Conservation (phyloP, 2,888 invertebrate genomes). For the Idaea aversata region DNA sequence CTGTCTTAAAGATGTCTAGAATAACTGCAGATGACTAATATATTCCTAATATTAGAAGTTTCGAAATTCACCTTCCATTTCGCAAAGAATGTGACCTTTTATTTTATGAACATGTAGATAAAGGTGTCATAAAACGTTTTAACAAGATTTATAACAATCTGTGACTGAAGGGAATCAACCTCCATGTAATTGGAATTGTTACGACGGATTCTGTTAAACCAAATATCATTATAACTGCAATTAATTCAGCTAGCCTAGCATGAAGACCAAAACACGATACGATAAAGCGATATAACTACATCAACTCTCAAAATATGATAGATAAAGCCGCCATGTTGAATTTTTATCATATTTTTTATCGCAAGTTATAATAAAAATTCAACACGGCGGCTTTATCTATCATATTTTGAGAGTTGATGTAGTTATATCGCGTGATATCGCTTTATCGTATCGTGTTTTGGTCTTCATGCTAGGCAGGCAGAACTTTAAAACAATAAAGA, state of each 20-base stretch:
- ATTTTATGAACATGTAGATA: conserved; percentile 4
- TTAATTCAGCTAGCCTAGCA: too few relatives aligned
- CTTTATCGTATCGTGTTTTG: too few relatives aligned
- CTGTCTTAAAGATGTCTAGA: not conserved
- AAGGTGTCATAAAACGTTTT: not conserved
- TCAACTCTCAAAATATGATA: too few relatives aligned
- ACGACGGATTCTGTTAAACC: conserved; percentile 1
- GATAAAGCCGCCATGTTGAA: too few relatives aligned
- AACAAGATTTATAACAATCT: conserved; percentile 11
- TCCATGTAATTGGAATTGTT: conserved; percentile 26
- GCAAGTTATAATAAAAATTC: too few relatives aligned
- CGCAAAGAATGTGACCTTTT: not conserved
- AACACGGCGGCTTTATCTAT: too few relatives aligned
- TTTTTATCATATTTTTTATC: too few relatives aligned
- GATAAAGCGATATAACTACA: too few relatives aligned
- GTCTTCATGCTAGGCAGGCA: too few relatives aligned
- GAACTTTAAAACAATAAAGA: conserved; percentile 6
- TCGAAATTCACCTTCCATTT: not conserved
- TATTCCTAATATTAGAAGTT: not conserved
- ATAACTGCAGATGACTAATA: not conserved
- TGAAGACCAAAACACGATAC: too few relatives aligned
- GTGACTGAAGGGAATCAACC: conserved; percentile 20
- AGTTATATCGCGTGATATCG: too few relatives aligned
- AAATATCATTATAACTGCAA: not conserved
- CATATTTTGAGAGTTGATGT: too few relatives aligned